Evolutionary conservation across 2,888 invertebrate genomes (phyloP), one percentile per base, ranked within the genome.

Genomic region (Cephonodes hylas): DNA sequence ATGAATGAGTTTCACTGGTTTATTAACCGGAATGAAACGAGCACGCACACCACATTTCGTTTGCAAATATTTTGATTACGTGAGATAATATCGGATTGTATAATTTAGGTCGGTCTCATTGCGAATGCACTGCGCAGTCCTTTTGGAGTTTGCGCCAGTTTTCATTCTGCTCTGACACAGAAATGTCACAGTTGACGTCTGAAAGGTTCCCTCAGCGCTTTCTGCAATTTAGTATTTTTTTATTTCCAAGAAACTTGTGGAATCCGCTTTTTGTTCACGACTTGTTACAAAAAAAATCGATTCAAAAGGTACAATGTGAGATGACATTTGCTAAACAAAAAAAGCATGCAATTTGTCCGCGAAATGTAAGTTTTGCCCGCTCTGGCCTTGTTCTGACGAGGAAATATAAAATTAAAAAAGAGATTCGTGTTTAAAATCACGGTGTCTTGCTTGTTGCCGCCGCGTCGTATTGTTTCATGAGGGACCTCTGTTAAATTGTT

Each of bases 401-500:
- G 38, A 38, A 38, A 38, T n/a, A 38, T 38, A n/a, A 38, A 38
- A 38, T 38, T 38, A 38, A 38, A 38, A 38, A 38, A n/a, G 38
- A 38, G 38, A 38, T 38, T 38, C 38, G 38, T n/a, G 38, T 38
- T 10, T 38, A n/a, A 38, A 38, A n/a, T 1, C n/a, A n/a, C n/a
- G n/a, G n/a, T n/a, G 38, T 38, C 13, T 38, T 3, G 38, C 13
- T 38, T 3, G 38, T n/a, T 38, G 38, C n/a, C 38, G 38, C 38
- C 1, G n/a, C 38, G 38, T n/a, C 1, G n/a, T 38, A n/a, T 38
- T 38, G 38, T n/a, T 13, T 4, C 10, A 10, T 10, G 34, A 34
- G n/a, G n/a, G n/a, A n/a, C n/a, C n/a, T n/a, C 38, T n/a, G 38
- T 38, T 38, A 3, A 38, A 38, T 71, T 76, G 75, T 69, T 69